phyloP scores from a whole-genome alignment of 2,113 vertebrate species.

The Lonchura striata region DNA sequence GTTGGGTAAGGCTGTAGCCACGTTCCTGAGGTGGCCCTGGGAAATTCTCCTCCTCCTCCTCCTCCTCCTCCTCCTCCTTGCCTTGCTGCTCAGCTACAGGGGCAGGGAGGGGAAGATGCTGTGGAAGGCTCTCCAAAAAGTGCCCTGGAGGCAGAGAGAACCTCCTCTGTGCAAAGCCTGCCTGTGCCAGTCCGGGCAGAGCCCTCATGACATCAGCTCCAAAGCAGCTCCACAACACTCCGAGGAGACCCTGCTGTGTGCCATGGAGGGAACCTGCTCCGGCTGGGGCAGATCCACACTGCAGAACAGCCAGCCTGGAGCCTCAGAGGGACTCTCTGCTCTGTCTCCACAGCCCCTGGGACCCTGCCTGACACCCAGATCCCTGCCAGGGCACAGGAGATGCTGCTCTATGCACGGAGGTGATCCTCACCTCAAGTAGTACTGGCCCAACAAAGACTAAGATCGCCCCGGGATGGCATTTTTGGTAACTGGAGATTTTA shows the following conservation, averaged over 20 bases:
- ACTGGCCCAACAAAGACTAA: background rate
- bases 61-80: background rate
- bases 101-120: constrained; percentile 23
- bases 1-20: background rate
- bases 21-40: background rate
- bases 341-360: background rate
- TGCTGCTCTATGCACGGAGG: rapidly evolving
- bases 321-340: background rate
- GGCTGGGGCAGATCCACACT: rapidly evolving
- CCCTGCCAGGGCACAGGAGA: background rate
- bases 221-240: background rate
- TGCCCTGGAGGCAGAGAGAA: background rate
- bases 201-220: constrained; percentile 44
- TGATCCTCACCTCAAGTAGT: background rate
- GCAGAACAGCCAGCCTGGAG: background rate
- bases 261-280: background rate
- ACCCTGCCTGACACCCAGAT: background rate
- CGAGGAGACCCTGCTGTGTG: background rate
- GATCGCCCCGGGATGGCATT: background rate
- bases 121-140: constrained; percentile 8
- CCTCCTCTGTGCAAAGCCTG: constrained; percentile 4
- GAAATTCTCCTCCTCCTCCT: background rate
- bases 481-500: background rate
- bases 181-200: background rate
- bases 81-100: background rate